phyloP scores from a whole-genome alignment of 2,888 invertebrate species.

The Neria commutata region DNA sequence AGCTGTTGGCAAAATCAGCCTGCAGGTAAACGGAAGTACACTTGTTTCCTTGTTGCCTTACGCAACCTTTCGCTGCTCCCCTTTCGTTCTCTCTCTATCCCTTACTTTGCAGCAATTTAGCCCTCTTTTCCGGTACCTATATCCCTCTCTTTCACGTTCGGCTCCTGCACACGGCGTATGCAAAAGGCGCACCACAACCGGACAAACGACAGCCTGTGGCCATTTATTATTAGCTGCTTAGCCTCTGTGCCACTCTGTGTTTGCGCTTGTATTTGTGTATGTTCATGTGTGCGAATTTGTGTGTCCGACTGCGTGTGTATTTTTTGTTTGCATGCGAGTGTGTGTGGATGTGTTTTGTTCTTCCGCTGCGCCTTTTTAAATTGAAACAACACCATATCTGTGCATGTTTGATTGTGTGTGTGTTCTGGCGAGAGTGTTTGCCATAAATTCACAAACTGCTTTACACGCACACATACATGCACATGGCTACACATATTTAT shows the following conservation, averaged over 20 bases:
- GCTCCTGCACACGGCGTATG: background rate
- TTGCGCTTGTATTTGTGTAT: background rate
- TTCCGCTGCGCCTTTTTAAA: slow-evolving; percentile 20
- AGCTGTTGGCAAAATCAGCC: no score
- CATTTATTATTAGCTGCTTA: background rate
- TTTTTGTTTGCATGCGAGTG: slow-evolving; percentile 6
- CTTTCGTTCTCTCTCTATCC: no score
- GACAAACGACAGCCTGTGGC: background rate
- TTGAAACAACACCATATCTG: slow-evolving; percentile 1
- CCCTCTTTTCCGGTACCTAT: no score
- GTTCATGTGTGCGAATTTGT: background rate
- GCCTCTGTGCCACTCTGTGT: background rate
- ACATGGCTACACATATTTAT: no score
- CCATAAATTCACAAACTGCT: no score
- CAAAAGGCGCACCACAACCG: background rate
- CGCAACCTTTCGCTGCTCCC: no score
- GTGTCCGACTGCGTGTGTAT: background rate
- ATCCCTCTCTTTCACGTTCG: no score
- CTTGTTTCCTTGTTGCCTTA: no score
- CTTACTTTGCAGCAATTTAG: no score
- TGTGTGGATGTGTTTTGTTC: slow-evolving; percentile 24
- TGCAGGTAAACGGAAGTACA: background rate
- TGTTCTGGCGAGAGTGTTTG: background rate
- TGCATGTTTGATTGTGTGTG: background rate
- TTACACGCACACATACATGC: background rate